phyloP scores from a whole-genome alignment of 2,888 invertebrate species.

The Stenotaenia linearis region DNA sequence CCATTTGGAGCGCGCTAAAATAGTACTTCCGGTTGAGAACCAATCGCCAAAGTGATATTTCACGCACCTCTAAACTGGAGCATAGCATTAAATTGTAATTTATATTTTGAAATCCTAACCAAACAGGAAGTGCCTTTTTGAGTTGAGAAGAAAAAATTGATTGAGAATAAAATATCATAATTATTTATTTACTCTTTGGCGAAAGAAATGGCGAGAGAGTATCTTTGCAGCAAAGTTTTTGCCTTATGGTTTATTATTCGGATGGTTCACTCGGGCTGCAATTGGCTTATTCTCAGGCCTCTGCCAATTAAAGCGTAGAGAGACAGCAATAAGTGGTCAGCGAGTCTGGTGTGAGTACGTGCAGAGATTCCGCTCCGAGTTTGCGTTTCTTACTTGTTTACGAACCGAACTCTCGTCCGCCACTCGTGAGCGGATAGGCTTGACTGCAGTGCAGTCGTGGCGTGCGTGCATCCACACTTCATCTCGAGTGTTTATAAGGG shows the following conservation, averaged over 20 bases:
- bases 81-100: too few relatives aligned
- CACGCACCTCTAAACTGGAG: too few relatives aligned
- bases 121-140: too few relatives aligned
- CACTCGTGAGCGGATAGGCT: background rate
- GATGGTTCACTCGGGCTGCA: background rate
- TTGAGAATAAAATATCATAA: too few relatives aligned
- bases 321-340: slow-evolving; percentile 22
- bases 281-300: slow-evolving; percentile 7
- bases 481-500: background rate
- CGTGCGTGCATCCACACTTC: background rate
- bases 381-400: background rate
- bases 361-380: slow-evolving; percentile 3
- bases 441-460: slow-evolving; percentile 2
- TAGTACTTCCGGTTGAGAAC: too few relatives aligned
- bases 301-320: slow-evolving; percentile 6
- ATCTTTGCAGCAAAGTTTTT: too few relatives aligned
- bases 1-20: too few relatives aligned
- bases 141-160: too few relatives aligned
- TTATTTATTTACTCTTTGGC: too few relatives aligned
- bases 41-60: too few relatives aligned
- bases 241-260: background rate
- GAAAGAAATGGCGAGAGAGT: background rate
- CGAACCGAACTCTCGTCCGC: background rate
- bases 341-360: slow-evolving; percentile 1
- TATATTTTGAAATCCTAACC: too few relatives aligned